These are phyloP conservation scores for Bedellia somnulentella DNA, from an alignment of 2,888 invertebrate species.

Conservation along the genomic window DNA sequence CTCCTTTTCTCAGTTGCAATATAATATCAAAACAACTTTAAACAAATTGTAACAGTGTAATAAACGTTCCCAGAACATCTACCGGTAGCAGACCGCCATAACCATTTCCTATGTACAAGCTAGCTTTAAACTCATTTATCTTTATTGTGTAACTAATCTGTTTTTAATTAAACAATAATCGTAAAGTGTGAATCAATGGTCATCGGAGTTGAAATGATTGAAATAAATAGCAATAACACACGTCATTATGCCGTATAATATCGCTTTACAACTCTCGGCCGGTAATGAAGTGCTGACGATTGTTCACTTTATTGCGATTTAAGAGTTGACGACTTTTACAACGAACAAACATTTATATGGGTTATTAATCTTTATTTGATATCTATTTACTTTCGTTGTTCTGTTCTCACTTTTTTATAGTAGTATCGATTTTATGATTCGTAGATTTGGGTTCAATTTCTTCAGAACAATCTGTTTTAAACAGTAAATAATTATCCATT, in stretches of 20 bases:
- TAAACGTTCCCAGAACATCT: no score
- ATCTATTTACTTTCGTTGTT: conserved; percentile 12
- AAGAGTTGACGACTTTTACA: conserved; percentile 54
- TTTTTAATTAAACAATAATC: conserved; percentile 46
- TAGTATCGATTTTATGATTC: no score
- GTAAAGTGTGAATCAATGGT: conserved; percentile 41
- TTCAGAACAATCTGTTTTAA: no score
- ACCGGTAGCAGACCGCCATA: no score
- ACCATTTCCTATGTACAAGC: no score
- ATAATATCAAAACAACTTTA: no score
- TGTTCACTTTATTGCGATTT: conserved; percentile 59
- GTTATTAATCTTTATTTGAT: conserved; percentile 51
- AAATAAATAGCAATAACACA: conserved; percentile 56
- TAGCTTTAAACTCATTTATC: no score
- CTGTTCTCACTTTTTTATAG: no score
- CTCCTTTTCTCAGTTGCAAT: no score
- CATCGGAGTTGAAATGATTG: conserved; percentile 46
- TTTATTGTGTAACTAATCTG: conserved; percentile 28
- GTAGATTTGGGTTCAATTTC: no score
- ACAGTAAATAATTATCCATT: no score
- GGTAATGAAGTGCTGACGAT: conserved; percentile 59
- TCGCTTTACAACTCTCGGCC: conserved; percentile 57
- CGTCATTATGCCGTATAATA: conserved; percentile 56
- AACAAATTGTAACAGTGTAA: no score
- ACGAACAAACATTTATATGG: conserved; percentile 53